phyloP scores from a whole-genome alignment of 2,797 vertebrate species.

The Schizothorax lantsangensis region DNA sequence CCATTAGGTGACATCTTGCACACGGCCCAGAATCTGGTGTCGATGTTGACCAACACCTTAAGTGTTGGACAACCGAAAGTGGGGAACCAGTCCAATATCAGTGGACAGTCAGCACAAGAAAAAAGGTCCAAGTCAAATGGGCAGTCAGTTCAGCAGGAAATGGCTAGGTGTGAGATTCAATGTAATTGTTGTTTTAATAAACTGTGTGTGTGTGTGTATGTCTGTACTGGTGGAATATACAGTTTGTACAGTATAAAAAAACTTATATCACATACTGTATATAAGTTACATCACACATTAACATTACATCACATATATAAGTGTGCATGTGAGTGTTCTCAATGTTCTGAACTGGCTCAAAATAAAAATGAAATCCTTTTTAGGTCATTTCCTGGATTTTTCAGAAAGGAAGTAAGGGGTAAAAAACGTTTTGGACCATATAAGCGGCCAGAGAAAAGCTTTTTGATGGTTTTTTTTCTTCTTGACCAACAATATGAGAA shows the following conservation, averaged over 20 bases:
- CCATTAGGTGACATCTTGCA: not conserved
- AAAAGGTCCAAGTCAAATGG: too few relatives aligned
- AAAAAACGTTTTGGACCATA: not conserved
- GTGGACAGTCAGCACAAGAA: too few relatives aligned
- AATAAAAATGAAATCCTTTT: not conserved
- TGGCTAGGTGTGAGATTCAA: constrained; percentile 9
- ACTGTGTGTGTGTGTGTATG: not conserved
- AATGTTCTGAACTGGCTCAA: not conserved
- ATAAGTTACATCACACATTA: too few relatives aligned
- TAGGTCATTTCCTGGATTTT: constrained; percentile 17
- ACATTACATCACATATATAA: too few relatives aligned
- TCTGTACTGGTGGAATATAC: too few relatives aligned
- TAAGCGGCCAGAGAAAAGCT: not conserved
- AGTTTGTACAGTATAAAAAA: too few relatives aligned
- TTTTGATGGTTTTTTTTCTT: not conserved
- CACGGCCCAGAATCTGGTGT: not conserved
- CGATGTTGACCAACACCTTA: not conserved
- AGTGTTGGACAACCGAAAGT: not conserved
- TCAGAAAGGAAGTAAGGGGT: not conserved
- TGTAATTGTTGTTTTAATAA: not conserved
- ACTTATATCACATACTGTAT: too few relatives aligned
- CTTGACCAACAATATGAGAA: not conserved
- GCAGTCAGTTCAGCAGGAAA: not conserved
- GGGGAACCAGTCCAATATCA: too few relatives aligned
- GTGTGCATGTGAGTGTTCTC: not conserved